Percentiles rank a stretch among this genome's conserved stretches.
Conservation (phyloP, 1,140 invertebrate genomes). For the Drosophila erecta region DNA sequence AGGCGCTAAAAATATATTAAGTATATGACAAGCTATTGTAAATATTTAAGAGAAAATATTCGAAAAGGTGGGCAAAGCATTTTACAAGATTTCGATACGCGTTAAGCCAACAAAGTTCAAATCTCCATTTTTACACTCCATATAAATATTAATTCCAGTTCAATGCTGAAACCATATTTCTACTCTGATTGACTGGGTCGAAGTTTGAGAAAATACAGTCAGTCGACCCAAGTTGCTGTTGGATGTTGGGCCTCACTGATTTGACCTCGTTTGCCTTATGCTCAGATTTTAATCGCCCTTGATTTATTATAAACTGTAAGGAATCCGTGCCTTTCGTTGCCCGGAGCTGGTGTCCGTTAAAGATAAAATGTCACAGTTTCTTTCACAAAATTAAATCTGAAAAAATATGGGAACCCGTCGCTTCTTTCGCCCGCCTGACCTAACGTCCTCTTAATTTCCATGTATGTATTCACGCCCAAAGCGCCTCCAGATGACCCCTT, state of each 20-base stretch:
- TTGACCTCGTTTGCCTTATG: constrained; percentile 8
- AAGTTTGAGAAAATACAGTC: too few species aligned
- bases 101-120: too few species aligned
- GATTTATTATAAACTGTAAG: constrained; percentile 34
- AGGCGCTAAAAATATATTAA: too few species aligned
- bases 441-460: constrained; percentile 77
- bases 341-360: constrained; percentile 29
- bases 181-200: not conserved
- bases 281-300: constrained; percentile 19
- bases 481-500: constrained; percentile 47
- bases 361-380: constrained; percentile 46
- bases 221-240: not conserved
- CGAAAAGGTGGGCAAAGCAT: too few species aligned
- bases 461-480: constrained; percentile 51
- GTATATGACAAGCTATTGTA: too few species aligned
- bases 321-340: constrained; percentile 7
- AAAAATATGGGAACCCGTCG: constrained; percentile 22
- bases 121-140: too few species aligned
- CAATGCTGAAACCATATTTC: too few species aligned
- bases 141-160: too few species aligned
- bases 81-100: too few species aligned
- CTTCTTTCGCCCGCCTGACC: constrained; percentile 62
- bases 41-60: too few species aligned
- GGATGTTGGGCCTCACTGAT: not conserved
- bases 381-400: constrained; percentile 11